Evolutionary conservation across 2,797 vertebrate genomes (phyloP), one percentile per base, ranked within the genome.

Genomic region (Aeoliscus strigatus): DNA sequence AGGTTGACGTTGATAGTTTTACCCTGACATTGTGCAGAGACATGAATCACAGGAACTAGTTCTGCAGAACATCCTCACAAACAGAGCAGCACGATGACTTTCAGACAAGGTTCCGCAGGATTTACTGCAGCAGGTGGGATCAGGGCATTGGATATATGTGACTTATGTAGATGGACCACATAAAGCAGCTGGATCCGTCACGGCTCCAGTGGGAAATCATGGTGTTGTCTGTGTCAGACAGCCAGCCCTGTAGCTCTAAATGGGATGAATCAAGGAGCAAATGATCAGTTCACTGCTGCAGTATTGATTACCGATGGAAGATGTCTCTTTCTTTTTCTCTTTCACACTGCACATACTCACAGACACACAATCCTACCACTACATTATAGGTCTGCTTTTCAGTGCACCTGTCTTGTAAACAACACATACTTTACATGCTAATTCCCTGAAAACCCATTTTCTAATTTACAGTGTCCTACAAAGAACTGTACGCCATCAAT

Each of bases 281-380:
- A 77, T 30, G 60, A 73, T 79, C 73, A 73, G 82, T 80, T 82
- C 81, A 78, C 81, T 78, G 80, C 81, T 73, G 80, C 63, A 76
- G 54, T 86, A 89, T 89, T 78, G 87, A 89, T 89, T 87, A 79
- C 79, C 86, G 69, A 80, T 86, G 62, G 51, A 64, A 75, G 66
- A 73, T 37, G 54, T 75, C 81, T 83, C 72, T 77, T 66, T 77
- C 71, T 71, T 68, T 79, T 72, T 78, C 74, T 74, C 60, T n/a
- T n/a, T n/a, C n/a, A n/a, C n/a, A n/a, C n/a, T n/a, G n/a, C n/a
- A n/a, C n/a, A n/a, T n/a, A n/a, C n/a, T n/a, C n/a, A n/a, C n/a
- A n/a, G n/a, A n/a, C n/a, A n/a, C n/a, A n/a, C n/a, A n/a, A n/a
- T n/a, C n/a, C n/a, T n/a, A n/a, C n/a, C n/a, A n/a, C n/a, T n/a